These are phyloP conservation scores for Charina bottae DNA, from an alignment of 2,113 vertebrate species.

Conservation along the genomic window DNA sequence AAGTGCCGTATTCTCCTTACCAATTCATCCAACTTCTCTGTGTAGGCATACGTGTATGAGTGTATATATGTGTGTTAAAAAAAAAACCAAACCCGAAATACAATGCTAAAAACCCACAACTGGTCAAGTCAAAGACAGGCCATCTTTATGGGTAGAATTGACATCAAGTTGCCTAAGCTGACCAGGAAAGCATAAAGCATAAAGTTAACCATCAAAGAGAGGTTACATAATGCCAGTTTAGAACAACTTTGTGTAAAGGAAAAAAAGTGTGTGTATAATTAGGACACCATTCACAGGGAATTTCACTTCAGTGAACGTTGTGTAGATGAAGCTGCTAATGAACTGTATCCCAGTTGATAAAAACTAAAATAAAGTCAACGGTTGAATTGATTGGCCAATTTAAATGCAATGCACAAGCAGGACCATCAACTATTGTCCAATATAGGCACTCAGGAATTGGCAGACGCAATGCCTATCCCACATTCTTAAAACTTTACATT, in stretches of 20 bases:
- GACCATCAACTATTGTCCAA: not conserved
- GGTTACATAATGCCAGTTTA: slow-evolving; percentile 14
- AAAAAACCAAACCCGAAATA: slow-evolving; percentile 43
- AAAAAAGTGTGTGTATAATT: not conserved
- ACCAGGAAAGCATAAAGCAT: slow-evolving; percentile 40
- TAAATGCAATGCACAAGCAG: slow-evolving; percentile 12
- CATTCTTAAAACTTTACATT: not conserved
- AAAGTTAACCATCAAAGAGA: slow-evolving; percentile 21
- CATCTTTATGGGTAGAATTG: slow-evolving; percentile 22
- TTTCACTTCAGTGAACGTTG: not conserved
- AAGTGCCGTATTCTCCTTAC: slow-evolving; percentile 68
- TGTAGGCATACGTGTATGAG: not conserved
- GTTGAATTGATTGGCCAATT: not conserved
- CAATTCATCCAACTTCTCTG: slow-evolving; percentile 54
- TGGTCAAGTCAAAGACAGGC: slow-evolving; percentile 26
- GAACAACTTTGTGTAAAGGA: not conserved
- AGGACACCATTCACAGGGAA: not conserved
- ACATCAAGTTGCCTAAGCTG: slow-evolving; percentile 33
- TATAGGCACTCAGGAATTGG: not conserved
- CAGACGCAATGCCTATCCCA: not conserved
- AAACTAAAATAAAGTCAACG: not conserved
- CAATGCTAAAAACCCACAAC: slow-evolving; percentile 37
- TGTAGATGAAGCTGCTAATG: not conserved
- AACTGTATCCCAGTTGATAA: slow-evolving; percentile 3
- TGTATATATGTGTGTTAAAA: slow-evolving; percentile 14